These are phyloP conservation scores for Cyphotilapia sp. DNA, from an alignment of 2,113 vertebrate species.

Conservation along the genomic window DNA sequence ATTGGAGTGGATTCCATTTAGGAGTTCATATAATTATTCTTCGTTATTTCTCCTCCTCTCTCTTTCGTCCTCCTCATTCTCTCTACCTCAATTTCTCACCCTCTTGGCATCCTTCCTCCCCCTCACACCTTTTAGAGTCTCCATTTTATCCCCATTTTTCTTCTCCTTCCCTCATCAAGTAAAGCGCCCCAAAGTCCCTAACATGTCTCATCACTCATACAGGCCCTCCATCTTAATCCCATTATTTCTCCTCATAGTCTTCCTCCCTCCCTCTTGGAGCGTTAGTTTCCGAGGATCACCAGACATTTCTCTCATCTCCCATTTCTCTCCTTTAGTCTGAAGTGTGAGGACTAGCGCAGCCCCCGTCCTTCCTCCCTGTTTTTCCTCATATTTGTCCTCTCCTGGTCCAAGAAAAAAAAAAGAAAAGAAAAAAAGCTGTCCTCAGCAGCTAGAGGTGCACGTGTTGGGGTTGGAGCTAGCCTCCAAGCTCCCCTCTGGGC, in stretches of 20 bases:
- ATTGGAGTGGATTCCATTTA: conserved; percentile 66
- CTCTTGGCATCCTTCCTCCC: conserved; percentile 38
- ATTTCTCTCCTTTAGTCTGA: conserved; percentile 23
- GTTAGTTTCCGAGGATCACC: conserved; percentile 25
- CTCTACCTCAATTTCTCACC: conserved; percentile 38
- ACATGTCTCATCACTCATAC: conserved; percentile 34
- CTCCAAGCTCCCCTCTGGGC: conserved; percentile 75
- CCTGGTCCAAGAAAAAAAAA: neutral
- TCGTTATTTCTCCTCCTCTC: conserved; percentile 39
- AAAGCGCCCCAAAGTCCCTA: conserved; percentile 44
- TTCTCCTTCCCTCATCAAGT: conserved; percentile 18
- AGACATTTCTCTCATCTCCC: neutral
- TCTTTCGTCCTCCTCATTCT: conserved; percentile 13
- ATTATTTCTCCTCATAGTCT: conserved; percentile 17
- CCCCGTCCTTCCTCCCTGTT: neutral
- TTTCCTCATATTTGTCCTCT: conserved; percentile 1
- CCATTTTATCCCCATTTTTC: conserved; percentile 37
- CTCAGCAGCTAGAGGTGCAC: conserved; percentile 88
- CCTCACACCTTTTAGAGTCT: conserved; percentile 46
- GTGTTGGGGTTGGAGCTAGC: conserved; percentile 83
- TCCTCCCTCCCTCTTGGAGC: neutral
- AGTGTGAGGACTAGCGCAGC: neutral
- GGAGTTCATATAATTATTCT: conserved; percentile 64
- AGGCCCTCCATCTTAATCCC: conserved; percentile 41
- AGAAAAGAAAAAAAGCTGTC: neutral